These are phyloP conservation scores for Psittacula echo DNA, from an alignment of 2,797 vertebrate genomes.

Conservation along the genomic window DNA sequence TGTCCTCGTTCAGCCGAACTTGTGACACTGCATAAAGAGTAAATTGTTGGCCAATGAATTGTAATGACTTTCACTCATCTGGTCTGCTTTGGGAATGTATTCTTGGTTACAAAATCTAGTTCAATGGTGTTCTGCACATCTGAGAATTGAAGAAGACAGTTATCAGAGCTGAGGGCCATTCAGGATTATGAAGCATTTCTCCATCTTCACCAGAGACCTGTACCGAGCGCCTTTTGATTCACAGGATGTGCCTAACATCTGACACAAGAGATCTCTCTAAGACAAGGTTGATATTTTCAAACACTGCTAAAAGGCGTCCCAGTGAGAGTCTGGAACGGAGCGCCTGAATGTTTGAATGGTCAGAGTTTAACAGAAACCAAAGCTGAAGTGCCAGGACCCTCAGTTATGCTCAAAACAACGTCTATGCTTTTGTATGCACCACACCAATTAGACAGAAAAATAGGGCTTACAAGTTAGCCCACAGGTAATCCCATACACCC, in stretches of 20 bases:
- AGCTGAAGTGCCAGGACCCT: background rate
- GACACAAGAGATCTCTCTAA: background rate
- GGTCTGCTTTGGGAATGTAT: constrained; percentile 41
- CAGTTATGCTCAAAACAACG: background rate
- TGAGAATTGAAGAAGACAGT: constrained; percentile 34
- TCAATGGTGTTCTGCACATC: constrained; percentile 35
- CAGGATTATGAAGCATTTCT: background rate
- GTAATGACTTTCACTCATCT: constrained; percentile 58
- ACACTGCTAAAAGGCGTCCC: background rate
- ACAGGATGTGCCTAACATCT: background rate
- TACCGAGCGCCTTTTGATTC: background rate
- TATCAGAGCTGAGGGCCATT: background rate
- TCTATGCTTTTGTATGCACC: background rate
- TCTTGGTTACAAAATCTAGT: constrained; percentile 67
- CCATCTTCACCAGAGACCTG: background rate
- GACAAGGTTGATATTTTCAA: background rate
- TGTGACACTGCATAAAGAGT: constrained; percentile 43
- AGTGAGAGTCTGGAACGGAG: background rate
- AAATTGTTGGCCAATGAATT: constrained; percentile 23
- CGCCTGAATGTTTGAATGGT: background rate
- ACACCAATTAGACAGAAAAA: background rate
- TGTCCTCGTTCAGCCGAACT: constrained; percentile 74
- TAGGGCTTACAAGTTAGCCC: background rate
- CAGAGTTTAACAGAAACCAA: background rate
- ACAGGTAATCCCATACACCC: accelerated